Base-by-base conservation (phyloP, 2,888 invertebrate genomes). In the Pachydiplax longipennis region DNA sequence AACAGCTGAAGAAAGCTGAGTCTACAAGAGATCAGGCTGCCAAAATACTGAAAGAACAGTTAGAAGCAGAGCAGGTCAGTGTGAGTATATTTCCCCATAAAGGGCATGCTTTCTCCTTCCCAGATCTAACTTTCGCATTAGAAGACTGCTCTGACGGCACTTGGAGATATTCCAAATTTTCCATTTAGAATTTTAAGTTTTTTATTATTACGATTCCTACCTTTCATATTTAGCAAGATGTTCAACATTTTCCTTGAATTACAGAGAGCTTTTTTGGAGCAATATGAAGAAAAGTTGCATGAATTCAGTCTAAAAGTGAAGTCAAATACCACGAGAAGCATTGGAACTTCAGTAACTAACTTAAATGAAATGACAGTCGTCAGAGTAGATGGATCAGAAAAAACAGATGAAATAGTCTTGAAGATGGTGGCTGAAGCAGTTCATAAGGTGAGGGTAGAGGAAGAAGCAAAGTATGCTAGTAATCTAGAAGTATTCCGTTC, bases 251-350 rank as follows among this genome's bases (percentile, higher is more conserved):
- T 81, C 22, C 22, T 81, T 13, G 13, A 40, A 44, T 81, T 83
- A 15, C 58, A 87, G 87, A 40, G 8, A 61, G 87, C 87, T 35
- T 87, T 87, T 58, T 61, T 87, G 37, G 35, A 87, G 18, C 58
- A 65, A 35, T 87, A 87, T 87, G 87, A 87, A 61, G 87, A 87
- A 22, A 87, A 87, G 65, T n/a, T 87, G n/a, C 87, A 87, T 87
- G 87, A 87, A 37, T 87, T 58, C 61, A 87, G 87, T 40, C 22
- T 87, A 61, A 87, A 87, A 22, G 87, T 87, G 4, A 87, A 87
- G 37, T 65, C 87, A 10, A 37, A 37, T 2, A 65, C 87, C 37
- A 53, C 87, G 0, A 87, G 87, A 65, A 65, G 61, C 6, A 37
- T 87, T n/a, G 87, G 37, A 22, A 87, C 87, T 13, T 87, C 87